Percentiles rank a stretch among this genome's conserved stretches.
Conservation (phyloP, 2,797 vertebrate genomes). For the Mallotus villosus region DNA sequence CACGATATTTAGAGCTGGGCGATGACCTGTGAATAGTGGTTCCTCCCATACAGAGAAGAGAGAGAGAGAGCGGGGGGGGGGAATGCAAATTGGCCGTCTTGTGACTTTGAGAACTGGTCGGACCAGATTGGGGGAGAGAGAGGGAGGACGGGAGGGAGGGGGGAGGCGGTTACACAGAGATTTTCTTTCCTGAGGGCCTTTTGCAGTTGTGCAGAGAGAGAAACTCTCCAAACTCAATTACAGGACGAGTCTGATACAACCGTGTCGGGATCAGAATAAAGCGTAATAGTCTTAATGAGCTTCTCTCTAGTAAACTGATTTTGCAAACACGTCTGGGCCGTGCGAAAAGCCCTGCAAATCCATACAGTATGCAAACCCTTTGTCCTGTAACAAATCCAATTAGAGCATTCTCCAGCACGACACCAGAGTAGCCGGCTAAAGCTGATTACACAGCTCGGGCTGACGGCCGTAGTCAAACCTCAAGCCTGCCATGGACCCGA, state of each 20-base stretch:
- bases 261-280: not conserved
- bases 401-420: conserved; percentile 17
- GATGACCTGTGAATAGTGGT: conserved; percentile 48
- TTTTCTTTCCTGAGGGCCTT: conserved; percentile 28
- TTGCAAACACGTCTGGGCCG: not conserved
- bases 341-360: conserved; percentile 13
- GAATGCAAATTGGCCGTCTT: conserved; percentile 56
- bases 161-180: conserved; percentile 4
- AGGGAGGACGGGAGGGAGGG: conserved; percentile 8
- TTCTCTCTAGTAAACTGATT: conserved; percentile 3
- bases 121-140: conserved; percentile 41
- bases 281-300: not conserved
- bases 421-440: conserved; percentile 17
- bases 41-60: conserved; percentile 34
- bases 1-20: conserved; percentile 42
- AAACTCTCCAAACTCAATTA: not conserved
- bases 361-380: conserved; percentile 20
- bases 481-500: conserved; percentile 18
- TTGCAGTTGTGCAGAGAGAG: conserved; percentile 23
- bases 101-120: conserved; percentile 53
- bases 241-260: not conserved
- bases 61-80: conserved; percentile 16
- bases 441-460: conserved; percentile 18
- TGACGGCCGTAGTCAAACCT: conserved; percentile 9
- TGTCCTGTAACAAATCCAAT: conserved; percentile 31